These are phyloP conservation scores for Phorcus lineatus DNA, from an alignment of 2,888 invertebrate genomes.

Conservation along the genomic window DNA sequence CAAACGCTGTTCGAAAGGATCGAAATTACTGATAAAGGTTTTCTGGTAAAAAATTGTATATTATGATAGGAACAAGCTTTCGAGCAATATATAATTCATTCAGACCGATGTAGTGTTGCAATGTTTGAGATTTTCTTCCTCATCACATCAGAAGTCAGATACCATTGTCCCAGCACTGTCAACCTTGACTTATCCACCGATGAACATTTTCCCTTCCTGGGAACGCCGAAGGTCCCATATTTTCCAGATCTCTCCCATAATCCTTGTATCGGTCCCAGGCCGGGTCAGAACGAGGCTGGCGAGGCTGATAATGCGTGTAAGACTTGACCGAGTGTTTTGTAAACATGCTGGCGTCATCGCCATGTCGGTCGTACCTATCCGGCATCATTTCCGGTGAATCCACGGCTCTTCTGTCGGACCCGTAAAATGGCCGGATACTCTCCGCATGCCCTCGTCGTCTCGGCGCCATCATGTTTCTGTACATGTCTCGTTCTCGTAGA, in stretches of 20 bases:
- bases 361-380: slow-evolving; percentile 7
- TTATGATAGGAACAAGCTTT: too few species aligned
- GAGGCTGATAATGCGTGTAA: neutral
- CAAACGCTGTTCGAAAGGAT: too few species aligned
- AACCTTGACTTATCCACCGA: neutral
- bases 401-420: neutral
- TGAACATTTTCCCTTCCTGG: neutral
- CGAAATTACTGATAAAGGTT: too few species aligned
- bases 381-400: neutral
- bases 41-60: too few species aligned
- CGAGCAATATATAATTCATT: too few species aligned
- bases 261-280: slow-evolving; percentile 2
- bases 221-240: neutral
- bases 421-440: neutral
- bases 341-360: neutral
- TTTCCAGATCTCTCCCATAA: neutral
- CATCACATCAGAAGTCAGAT: too few species aligned
- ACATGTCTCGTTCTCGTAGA: neutral
- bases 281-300: neutral
- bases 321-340: neutral
- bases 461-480: neutral
- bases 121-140: too few species aligned
- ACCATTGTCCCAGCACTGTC: neutral
- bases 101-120: too few species aligned
- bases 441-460: neutral